A percentile compares a stretch with the other conserved stretches of the same genome.
phyloP scores from a whole-genome alignment of 2,797 vertebrate genomes.

The Petrocephalus sullivani region DNA sequence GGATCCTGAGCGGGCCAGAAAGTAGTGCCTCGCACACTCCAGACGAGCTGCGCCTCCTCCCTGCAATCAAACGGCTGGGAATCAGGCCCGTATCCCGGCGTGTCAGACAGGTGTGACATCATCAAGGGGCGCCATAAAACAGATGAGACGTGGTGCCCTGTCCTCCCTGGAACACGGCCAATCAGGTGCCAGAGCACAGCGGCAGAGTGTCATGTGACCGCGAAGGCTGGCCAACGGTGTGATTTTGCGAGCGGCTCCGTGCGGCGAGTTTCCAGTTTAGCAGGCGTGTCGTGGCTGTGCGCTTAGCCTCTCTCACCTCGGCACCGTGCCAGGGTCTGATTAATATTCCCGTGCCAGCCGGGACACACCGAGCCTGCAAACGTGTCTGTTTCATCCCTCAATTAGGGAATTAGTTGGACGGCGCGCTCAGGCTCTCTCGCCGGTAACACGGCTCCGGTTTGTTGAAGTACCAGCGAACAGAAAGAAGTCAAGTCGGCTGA shows the following conservation, averaged over 20 bases:
- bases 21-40: neutral
- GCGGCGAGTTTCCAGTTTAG: neutral
- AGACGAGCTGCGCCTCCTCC: neutral
- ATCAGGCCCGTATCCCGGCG: neutral
- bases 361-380: constrained; percentile 57
- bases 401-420: constrained; percentile 88
- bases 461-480: constrained; percentile 78
- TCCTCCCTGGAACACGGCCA: neutral
- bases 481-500: constrained; percentile 75
- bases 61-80: neutral
- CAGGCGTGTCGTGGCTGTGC: neutral
- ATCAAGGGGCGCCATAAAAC: neutral
- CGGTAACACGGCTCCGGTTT: constrained; percentile 96
- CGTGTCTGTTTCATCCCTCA: constrained; percentile 67
- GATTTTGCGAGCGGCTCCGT: neutral
- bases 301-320: neutral
- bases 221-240: neutral
- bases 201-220: neutral
- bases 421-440: constrained; percentile 83
- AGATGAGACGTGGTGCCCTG: neutral
- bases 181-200: neutral
- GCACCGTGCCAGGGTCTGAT: constrained; percentile 30
- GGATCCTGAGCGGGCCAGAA: neutral
- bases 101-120: neutral
- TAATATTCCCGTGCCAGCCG: constrained; percentile 51